Conservation (phyloP, 2,888 invertebrate genomes). For the Flabesymbios commensalis region DNA sequence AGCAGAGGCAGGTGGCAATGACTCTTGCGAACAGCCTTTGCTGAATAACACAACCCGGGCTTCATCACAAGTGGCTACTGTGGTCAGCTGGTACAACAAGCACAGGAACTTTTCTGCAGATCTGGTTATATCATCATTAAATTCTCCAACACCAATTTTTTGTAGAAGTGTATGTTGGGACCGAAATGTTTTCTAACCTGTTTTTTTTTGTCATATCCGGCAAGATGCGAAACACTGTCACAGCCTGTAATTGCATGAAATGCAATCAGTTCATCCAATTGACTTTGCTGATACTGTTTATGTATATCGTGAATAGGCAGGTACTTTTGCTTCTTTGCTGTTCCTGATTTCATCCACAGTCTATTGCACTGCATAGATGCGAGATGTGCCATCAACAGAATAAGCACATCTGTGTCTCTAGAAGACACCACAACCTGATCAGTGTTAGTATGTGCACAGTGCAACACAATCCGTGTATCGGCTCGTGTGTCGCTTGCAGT, state of each 20-base stretch:
- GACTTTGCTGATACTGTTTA: too few species aligned
- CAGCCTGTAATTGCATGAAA: slow-evolving; percentile 8
- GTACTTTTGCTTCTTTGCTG: neutral
- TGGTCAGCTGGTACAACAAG: neutral
- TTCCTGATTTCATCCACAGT: slow-evolving; percentile 1
- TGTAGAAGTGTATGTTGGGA: too few species aligned
- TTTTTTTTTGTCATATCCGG: neutral
- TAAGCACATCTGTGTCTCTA: slow-evolving; percentile 6
- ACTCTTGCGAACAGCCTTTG: neutral
- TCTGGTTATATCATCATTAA: neutral
- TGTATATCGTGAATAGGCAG: slow-evolving; percentile 2
- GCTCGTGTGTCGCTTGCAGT: slow-evolving; percentile 3
- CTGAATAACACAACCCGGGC: neutral
- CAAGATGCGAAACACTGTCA: slow-evolving; percentile 1
- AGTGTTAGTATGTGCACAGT: neutral
- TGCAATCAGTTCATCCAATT: neutral
- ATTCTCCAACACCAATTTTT: too few species aligned
- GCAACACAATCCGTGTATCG: slow-evolving; percentile 1
- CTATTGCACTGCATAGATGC: neutral
- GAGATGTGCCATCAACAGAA: slow-evolving; percentile 1
- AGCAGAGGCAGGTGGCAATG: neutral
- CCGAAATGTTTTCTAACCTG: too few species aligned
- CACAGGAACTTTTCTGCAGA: neutral
- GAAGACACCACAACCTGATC: neutral
- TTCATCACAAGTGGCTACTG: neutral